Percentiles rank a stretch among this genome's conserved stretches.
These are phyloP conservation scores for Patella caerulea DNA, from an alignment of 2,888 invertebrate species.

Conservation along the genomic window DNA sequence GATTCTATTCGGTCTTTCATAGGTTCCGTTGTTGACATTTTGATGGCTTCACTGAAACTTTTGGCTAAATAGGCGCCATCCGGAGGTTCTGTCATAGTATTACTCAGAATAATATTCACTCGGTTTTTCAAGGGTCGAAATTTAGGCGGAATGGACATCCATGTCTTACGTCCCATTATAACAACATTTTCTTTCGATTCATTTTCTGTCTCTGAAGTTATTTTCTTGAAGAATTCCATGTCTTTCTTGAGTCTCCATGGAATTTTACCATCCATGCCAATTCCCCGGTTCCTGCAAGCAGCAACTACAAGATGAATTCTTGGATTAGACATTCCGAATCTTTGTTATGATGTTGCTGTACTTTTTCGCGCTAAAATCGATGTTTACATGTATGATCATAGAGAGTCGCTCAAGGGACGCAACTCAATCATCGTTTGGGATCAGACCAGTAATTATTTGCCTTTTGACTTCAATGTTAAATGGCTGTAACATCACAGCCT, in stretches of 20 bases:
- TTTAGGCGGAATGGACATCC: slow-evolving; percentile 90
- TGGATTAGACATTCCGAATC: slow-evolving; percentile 30
- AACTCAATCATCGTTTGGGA: no score
- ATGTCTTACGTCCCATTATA: slow-evolving; percentile 94
- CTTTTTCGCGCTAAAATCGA: no score
- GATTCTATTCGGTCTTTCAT: slow-evolving; percentile 78
- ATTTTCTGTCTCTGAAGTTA: slow-evolving; percentile 82
- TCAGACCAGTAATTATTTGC: no score
- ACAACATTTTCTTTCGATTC: slow-evolving; percentile 81
- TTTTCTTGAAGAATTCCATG: slow-evolving; percentile 86
- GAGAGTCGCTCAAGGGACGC: no score
- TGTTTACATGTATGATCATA: no score
- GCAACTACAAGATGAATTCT: slow-evolving; percentile 64
- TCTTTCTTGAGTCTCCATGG: slow-evolving; percentile 95
- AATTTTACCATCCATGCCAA: slow-evolving; percentile 86
- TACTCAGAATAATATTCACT: slow-evolving; percentile 83
- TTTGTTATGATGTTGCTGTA: no score
- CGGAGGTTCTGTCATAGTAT: slow-evolving; percentile 53
- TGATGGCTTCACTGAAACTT: slow-evolving; percentile 79
- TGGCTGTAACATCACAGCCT: no score
- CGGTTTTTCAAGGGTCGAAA: slow-evolving; percentile 83
- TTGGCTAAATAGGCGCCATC: slow-evolving; percentile 62
- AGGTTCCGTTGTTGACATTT: slow-evolving; percentile 73
- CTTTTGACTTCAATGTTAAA: no score
- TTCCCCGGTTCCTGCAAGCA: slow-evolving; percentile 81